Evolutionary conservation across 2,797 vertebrate species (phyloP).

Genomic region (Acrossocheilus fasciatus): DNA sequence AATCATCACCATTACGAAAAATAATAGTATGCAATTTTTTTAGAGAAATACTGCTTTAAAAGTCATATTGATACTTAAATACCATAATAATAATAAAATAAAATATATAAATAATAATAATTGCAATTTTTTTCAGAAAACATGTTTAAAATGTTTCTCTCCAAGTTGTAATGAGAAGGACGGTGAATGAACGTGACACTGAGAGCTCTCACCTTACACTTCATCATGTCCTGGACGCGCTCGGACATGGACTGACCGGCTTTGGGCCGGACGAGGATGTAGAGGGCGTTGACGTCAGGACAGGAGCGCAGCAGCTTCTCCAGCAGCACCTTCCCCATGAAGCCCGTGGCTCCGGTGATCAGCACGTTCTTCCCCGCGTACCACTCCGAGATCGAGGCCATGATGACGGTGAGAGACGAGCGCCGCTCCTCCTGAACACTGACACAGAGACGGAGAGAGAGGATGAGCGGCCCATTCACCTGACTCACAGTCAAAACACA

Average conservation of each 20-base stretch:
- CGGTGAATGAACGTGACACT: neutral
- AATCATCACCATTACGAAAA: too few relatives aligned
- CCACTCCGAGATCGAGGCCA: constrained; percentile 90
- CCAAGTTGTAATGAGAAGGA: neutral
- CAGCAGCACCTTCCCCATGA: constrained; percentile 97
- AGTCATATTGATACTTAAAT: neutral
- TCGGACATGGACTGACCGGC: constrained; percentile 88
- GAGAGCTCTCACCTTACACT: constrained; percentile 84
- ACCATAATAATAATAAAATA: too few relatives aligned
- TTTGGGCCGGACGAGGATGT: constrained; percentile 91
- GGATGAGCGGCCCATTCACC: neutral
- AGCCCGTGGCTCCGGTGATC: constrained; percentile 95
- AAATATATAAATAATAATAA: neutral
- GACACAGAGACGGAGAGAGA: constrained; percentile 24
- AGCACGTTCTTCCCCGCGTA: constrained; percentile 93
- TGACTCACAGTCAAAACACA: constrained; percentile 22
- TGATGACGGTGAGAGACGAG: constrained; percentile 59
- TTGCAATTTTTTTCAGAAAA: neutral
- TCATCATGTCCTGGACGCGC: constrained; percentile 88
- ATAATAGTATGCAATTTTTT: too few relatives aligned
- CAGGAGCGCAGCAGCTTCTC: constrained; percentile 97
- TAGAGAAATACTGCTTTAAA: neutral
- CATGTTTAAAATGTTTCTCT: rapidly evolving
- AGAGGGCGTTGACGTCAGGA: constrained; percentile 87
- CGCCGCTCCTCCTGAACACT: constrained; percentile 35